Base-by-base conservation (phyloP, 2,888 invertebrate genomes). In the Girardia tigrina region DNA sequence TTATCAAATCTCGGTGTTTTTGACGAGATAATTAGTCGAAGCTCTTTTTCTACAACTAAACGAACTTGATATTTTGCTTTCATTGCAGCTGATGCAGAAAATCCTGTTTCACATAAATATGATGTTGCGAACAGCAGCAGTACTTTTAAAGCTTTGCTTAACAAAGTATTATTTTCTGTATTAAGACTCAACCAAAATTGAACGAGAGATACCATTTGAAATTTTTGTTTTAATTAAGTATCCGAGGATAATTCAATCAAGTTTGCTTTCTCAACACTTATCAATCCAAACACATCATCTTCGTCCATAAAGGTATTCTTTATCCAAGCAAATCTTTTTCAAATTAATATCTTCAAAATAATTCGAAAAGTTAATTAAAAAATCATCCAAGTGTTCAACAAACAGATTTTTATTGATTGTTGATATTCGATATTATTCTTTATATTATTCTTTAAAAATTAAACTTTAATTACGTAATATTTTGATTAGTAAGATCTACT, bases 181-280 rank as follows among this genome's bases (percentile, higher is more conserved):
- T 56, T 4, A 56, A 56, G n/a, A 56, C 23, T n/a, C n/a, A 56
- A 56, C 8, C 8, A 56, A 56, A 56, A 56, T 56, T 56, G 56
- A 56, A 56, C n/a, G 6, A 56, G 56, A 56, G 56, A 56, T 56
- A 56, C 56, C 6, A 2, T 56, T 16, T 56, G 56, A 56, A 56
- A 56, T 4, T 56, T 56, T 56, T 56, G 56, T 56, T 56, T 56
- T 16, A 56, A 56, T 12, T n/a, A 8, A 56, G 56, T 56, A 56
- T 56, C 56, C n/a, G 2, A 56, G 23, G 56, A 56, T 56, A 56
- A 56, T 56, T 56, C 56, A 56, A 56, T 56, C 56, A 56, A 56
- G 4, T 56, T 56, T 56, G 8, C 36, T 56, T 56, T 56, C n/a
- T 56, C 56, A 56, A 56, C 16, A 56, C 56, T 56, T 56, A 16